Conservation (phyloP, 1,140 invertebrate species). For the Eurosta solidaginis region DNA sequence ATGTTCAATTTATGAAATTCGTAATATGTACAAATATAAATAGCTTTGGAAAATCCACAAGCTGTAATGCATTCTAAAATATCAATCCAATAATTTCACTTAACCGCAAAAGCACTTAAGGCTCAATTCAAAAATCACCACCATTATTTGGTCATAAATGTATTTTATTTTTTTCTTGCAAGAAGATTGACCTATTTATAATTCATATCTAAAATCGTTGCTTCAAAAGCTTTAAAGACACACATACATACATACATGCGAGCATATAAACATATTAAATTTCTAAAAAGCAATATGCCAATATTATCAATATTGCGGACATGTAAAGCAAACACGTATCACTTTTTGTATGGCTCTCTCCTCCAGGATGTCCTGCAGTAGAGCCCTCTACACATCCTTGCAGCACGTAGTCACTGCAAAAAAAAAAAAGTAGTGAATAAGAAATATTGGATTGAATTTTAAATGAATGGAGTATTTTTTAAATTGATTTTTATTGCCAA, state of each 20-base stretch:
- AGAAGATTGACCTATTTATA: not conserved
- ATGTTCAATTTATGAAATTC: no score
- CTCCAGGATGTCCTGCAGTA: not conserved
- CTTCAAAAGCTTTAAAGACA: not conserved
- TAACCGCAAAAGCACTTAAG: constrained; percentile 12
- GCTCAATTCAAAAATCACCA: not conserved
- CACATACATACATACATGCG: not conserved
- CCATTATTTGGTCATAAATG: not conserved
- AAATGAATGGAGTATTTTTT: constrained; percentile 17
- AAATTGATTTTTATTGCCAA: constrained; percentile 24
- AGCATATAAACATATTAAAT: not conserved
- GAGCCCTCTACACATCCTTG: not conserved
- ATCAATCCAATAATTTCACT: not conserved
- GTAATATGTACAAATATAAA: no score
- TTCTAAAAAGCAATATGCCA: constrained; percentile 16
- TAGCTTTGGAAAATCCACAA: no score
- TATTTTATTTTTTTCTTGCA: not conserved
- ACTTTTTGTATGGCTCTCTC: not conserved
- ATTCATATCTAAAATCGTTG: constrained; percentile 5
- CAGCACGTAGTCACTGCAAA: not conserved
- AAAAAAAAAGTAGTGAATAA: not conserved
- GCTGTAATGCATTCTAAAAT: not conserved
- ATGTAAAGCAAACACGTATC: constrained; percentile 4
- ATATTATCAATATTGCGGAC: constrained; percentile 26
- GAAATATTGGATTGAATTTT: not conserved